phyloP scores from a whole-genome alignment of 2,113 vertebrate species.

The Isichthys henryi region DNA sequence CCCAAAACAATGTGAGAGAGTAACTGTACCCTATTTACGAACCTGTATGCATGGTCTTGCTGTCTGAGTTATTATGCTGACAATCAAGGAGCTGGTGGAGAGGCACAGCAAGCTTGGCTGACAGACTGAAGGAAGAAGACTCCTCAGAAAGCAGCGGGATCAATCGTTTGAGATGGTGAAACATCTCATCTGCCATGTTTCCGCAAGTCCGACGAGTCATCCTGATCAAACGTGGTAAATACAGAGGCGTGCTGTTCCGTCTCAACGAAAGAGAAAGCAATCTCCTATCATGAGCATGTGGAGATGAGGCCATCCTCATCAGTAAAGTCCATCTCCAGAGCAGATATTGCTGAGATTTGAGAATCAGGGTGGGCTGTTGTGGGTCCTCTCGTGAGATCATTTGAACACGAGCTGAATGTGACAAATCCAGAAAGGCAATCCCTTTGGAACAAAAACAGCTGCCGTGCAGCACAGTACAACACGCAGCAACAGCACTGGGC shows the following conservation, averaged over 20 bases:
- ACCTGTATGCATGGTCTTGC: background rate
- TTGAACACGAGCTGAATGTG: background rate
- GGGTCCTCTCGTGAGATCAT: background rate
- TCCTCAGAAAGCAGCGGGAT: constrained; percentile 12
- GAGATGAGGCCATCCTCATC: background rate
- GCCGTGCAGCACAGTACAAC: background rate
- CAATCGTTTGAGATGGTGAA: constrained; percentile 30
- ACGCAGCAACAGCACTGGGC: background rate
- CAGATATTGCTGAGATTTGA: background rate
- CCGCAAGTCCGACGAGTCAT: constrained; percentile 15
- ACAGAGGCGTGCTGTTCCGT: background rate
- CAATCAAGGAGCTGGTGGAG: constrained; percentile 12
- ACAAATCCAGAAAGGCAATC: background rate
- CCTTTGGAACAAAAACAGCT: background rate
- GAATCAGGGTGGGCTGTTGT: background rate
- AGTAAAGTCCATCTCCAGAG: background rate
- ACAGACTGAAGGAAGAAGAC: constrained; percentile 9
- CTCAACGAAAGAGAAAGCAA: background rate
- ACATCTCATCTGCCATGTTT: constrained; percentile 29
- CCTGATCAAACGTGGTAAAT: constrained; percentile 27
- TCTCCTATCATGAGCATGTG: background rate
- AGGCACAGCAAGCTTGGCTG: background rate
- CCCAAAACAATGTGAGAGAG: background rate
- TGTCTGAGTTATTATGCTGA: constrained; percentile 9
- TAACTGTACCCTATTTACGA: background rate